A percentile compares a stretch with the other conserved stretches of the same genome.
phyloP scores from a whole-genome alignment of 2,888 invertebrate species.

The Ectropis crepuscularia region DNA sequence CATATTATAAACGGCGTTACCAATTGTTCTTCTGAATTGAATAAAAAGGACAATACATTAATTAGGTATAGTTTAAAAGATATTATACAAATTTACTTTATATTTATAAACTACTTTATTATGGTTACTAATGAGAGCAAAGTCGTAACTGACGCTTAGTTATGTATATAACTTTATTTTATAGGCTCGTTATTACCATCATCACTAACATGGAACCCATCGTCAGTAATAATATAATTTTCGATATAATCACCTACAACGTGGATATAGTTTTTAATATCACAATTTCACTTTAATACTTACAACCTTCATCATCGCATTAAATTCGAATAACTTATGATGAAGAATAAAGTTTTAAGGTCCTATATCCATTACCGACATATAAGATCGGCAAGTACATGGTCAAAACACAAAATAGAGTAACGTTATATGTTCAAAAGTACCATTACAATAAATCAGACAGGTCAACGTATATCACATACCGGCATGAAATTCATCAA shows the following conservation, averaged over 20 bases:
- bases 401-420: conserved; percentile 32
- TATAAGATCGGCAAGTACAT: conserved; percentile 2
- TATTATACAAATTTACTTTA: no score
- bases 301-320: background rate
- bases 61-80: no score
- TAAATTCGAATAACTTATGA: background rate
- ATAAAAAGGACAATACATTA: no score
- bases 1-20: no score
- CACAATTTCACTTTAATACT: background rate
- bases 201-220: background rate
- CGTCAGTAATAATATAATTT: background rate
- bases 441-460: conserved; percentile 37
- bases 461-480: conserved; percentile 58
- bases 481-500: conserved; percentile 69
- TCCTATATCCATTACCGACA: background rate
- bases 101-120: no score
- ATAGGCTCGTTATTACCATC: no score
- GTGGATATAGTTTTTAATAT: background rate
- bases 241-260: background rate
- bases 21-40: no score
- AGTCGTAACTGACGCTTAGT: no score
- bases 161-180: no score
- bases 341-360: conserved; percentile 9
- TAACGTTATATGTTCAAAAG: conserved; percentile 38
- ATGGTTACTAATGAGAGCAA: no score